Percentiles rank a stretch among this genome's conserved stretches.
These are phyloP conservation scores for Sebastes hubbsi DNA, from an alignment of 2,797 vertebrate species.

Conservation along the genomic window DNA sequence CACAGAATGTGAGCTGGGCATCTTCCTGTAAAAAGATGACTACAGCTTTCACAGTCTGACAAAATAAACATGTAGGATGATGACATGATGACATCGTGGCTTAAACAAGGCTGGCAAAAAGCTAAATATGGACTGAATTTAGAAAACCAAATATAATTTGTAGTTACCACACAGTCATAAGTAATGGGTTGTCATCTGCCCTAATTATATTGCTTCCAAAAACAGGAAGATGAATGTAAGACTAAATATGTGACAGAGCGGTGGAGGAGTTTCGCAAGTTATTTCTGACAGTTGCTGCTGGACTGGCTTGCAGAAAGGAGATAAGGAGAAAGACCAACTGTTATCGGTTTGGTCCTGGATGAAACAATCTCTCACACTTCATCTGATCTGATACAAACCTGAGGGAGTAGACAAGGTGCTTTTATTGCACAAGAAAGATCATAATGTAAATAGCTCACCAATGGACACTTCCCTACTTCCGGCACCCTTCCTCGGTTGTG, in stretches of 20 bases:
- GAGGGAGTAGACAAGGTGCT: neutral
- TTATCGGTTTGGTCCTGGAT: constrained; percentile 21
- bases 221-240: constrained; percentile 39
- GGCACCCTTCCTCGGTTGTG: neutral
- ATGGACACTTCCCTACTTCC: neutral
- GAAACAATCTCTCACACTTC: constrained; percentile 14
- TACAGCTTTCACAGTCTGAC: constrained; percentile 1
- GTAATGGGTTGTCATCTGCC: constrained; percentile 44
- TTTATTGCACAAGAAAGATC: constrained; percentile 15
- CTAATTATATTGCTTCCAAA: constrained; percentile 65
- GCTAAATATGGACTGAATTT: constrained; percentile 38
- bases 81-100: constrained; percentile 10
- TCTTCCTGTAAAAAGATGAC: constrained; percentile 14
- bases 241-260: constrained; percentile 26
- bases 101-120: constrained; percentile 15
- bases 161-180: constrained; percentile 50
- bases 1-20: neutral
- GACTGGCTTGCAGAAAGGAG: constrained; percentile 26
- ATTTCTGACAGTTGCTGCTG: constrained; percentile 28
- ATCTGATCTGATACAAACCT: constrained; percentile 17
- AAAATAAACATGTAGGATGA: constrained; percentile 25
- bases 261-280: constrained; percentile 27
- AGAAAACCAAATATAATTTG: constrained; percentile 66
- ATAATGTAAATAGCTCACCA: neutral
- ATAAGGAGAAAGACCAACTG: constrained; percentile 29